Percentiles rank a stretch among this genome's conserved stretches.
Conservation (phyloP, 1,140 invertebrate genomes). For the Calephelis nemesis region DNA sequence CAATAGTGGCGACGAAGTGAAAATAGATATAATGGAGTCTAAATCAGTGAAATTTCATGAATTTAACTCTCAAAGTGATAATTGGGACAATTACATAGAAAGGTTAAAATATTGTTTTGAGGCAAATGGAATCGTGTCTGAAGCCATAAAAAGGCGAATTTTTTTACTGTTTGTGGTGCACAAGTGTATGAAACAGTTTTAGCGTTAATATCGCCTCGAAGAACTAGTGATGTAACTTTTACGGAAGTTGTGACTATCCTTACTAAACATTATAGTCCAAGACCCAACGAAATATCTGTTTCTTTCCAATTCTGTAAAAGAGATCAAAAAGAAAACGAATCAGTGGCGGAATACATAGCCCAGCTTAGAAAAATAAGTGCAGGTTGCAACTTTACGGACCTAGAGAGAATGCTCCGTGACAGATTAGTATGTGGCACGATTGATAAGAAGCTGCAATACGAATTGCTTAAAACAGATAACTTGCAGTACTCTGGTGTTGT, state of each 20-base stretch:
- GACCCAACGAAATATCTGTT: conserved; percentile 35
- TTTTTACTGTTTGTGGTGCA: too few species aligned
- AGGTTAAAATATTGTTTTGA: too few species aligned
- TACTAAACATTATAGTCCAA: conserved; percentile 40
- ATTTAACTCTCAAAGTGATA: too few species aligned
- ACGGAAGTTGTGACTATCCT: conserved; percentile 28
- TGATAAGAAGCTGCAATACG: conserved; percentile 5
- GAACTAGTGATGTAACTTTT: too few species aligned
- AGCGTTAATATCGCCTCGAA: too few species aligned
- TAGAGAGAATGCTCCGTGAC: conserved; percentile 2
- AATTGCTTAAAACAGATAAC: conserved; percentile 8
- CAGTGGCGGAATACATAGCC: background rate
- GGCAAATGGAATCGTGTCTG: too few species aligned
- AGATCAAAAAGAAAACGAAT: background rate
- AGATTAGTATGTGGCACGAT: conserved; percentile 1
- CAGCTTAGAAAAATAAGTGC: conserved; percentile 6
- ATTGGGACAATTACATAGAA: too few species aligned
- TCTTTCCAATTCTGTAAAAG: conserved; percentile 7
- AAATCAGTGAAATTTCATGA: too few species aligned
- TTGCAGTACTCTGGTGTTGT: conserved; percentile 7
- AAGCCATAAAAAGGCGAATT: too few species aligned
- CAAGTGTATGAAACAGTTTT: too few species aligned
- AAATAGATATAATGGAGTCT: too few species aligned
- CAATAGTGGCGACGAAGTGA: too few species aligned
- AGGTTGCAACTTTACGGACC: conserved; percentile 3